Percentiles rank a stretch among this genome's conserved stretches.
Conservation (phyloP, 1,140 invertebrate genomes). For the Cataglyphis hispanica region DNA sequence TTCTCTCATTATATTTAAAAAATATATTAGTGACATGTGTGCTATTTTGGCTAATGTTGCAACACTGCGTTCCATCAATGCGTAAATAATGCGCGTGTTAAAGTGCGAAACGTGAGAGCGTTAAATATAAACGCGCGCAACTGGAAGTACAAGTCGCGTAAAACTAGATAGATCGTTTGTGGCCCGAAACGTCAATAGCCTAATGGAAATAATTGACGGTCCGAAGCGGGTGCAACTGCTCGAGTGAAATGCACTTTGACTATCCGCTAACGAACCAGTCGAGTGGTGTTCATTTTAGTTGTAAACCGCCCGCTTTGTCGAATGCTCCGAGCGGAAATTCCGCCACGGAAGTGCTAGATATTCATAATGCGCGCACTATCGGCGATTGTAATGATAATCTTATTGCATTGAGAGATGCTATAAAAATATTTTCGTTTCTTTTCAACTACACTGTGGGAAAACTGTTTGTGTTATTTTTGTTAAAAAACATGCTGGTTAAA, state of each 20-base stretch:
- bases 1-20: background rate
- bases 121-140: conserved; percentile 30
- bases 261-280: conserved; percentile 63
- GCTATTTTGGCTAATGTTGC: background rate
- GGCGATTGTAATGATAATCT: background rate
- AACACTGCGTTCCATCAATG: background rate
- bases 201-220: conserved; percentile 63
- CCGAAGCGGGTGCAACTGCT: conserved; percentile 56
- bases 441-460: background rate
- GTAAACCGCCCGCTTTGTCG: conserved; percentile 58
- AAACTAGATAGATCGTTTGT: conserved; percentile 61
- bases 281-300: conserved; percentile 64
- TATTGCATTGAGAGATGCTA: background rate
- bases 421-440: background rate
- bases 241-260: conserved; percentile 63
- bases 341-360: conserved; percentile 43
- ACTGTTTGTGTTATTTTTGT: too few relatives aligned
- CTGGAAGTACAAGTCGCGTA: conserved; percentile 36
- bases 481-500: too few relatives aligned
- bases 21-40: background rate
- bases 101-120: conserved; percentile 25
- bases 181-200: conserved; percentile 59
- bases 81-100: conserved; percentile 3
- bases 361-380: conserved; percentile 45
- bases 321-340: conserved; percentile 54